Base-by-base conservation (phyloP, 2,888 invertebrate genomes). In the Myathropa florea region DNA sequence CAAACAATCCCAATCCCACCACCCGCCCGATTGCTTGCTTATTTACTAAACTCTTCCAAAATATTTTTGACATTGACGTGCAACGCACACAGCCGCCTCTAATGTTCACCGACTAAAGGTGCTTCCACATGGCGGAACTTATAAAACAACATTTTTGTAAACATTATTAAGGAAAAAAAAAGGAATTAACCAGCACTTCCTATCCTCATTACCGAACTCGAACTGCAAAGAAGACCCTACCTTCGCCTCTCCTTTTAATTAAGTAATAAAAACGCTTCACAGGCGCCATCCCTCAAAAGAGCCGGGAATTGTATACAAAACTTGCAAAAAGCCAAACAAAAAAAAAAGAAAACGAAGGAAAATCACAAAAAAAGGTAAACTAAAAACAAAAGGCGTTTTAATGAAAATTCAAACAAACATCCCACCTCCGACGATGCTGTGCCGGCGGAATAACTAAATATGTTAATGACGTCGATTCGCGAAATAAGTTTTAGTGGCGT, bases 351-450 rank as follows among this genome's bases (percentile, higher is more conserved):
- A 21, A 55, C 57, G 23, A 46, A 18, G 18, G 46, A 46, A 46
- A 64, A 68, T 46, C 18, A 68, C 33, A 61, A 55, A 67, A 61
- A 75, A 75, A 77, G 18, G 9, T 23, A 33, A 53, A 6, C 57
- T 24, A 57, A 80, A 79, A 71, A 73, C 61, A 75, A 65, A 36
- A 80, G 46, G 33, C 72, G 63, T 57, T 79, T 81, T 63, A 65
- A 80, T 80, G 75, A 80, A 80, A 84, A 75, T 75, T 61, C 83
- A 80, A 84, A 84, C 65, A 84, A 84, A 80, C 73, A 83, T 6
- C 33, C 36, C 68, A 79, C 33, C 46, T 24, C 23, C 59, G 63
- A 68, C 53, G 57, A 36, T 60, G 55, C 55, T 24, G 26, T 55
- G 24, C 46, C 36, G 36, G 7, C 55, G 60, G 75, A 83, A 72